A percentile compares a stretch with the other conserved stretches of the same genome.
Evolutionary conservation across 2,888 invertebrate species (phyloP).

Genomic region (Mamestra brassicae): DNA sequence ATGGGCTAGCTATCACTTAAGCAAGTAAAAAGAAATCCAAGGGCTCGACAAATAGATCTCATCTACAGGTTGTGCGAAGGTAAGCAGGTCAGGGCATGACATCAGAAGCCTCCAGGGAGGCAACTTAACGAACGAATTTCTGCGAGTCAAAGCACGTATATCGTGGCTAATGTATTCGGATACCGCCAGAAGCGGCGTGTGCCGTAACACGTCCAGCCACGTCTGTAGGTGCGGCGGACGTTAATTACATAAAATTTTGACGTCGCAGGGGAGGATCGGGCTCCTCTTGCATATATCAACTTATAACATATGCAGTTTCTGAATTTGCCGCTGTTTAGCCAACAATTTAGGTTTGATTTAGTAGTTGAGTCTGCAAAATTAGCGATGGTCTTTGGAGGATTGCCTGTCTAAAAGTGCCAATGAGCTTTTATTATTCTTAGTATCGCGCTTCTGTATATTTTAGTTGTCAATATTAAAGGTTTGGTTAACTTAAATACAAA

Average conservation of each 20-base stretch:
- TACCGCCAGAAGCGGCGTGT: slow-evolving; percentile 75
- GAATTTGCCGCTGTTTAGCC: slow-evolving; percentile 73
- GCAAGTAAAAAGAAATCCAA: slow-evolving; percentile 10
- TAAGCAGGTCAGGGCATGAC: slow-evolving; percentile 71
- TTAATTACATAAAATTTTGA: slow-evolving; percentile 87
- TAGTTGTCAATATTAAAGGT: slow-evolving; percentile 11
- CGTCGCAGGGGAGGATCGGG: slow-evolving; percentile 79
- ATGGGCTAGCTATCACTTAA: not conserved
- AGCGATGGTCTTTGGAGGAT: slow-evolving; percentile 5
- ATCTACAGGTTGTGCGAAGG: slow-evolving; percentile 65
- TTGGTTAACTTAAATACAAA: not conserved
- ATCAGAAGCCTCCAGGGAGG: slow-evolving; percentile 73
- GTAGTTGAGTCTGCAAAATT: slow-evolving; percentile 37
- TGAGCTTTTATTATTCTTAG: not conserved
- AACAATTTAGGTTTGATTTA: slow-evolving; percentile 65
- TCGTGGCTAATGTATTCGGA: slow-evolving; percentile 82
- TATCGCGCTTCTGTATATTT: too few species aligned
- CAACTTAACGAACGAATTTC: slow-evolving; percentile 77
- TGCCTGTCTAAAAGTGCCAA: not conserved
- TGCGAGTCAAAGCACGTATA: slow-evolving; percentile 80
- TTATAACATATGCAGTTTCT: slow-evolving; percentile 78
- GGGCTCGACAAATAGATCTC: slow-evolving; percentile 21
- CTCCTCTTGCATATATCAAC: slow-evolving; percentile 74
- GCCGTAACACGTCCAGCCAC: slow-evolving; percentile 70
- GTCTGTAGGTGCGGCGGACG: slow-evolving; percentile 71